phyloP scores from a whole-genome alignment of 2,113 vertebrate genomes.

The Gymnorhina tibicen region DNA sequence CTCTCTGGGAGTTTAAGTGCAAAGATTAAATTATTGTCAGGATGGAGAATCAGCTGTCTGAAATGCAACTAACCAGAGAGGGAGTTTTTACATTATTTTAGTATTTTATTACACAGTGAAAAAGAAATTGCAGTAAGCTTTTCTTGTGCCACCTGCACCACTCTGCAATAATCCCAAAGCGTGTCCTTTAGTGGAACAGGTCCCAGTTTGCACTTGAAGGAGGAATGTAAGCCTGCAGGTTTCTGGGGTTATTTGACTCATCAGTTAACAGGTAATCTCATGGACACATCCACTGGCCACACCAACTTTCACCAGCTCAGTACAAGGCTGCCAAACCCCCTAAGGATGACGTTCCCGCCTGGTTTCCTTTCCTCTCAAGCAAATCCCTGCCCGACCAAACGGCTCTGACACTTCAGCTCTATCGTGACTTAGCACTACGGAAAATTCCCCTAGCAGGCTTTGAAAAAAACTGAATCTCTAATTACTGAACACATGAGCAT shows the following conservation, averaged over 20 bases:
- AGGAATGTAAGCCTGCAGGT: background rate
- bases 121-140: background rate
- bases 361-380: background rate
- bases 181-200: background rate
- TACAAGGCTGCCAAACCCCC: background rate
- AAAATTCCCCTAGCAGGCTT: background rate
- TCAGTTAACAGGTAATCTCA: background rate
- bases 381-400: background rate
- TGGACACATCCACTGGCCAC: background rate
- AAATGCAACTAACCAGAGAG: background rate
- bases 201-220: background rate
- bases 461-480: background rate
- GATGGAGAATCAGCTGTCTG: background rate
- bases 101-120: background rate
- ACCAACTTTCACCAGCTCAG: background rate
- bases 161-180: background rate
- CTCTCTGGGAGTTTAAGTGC: background rate
- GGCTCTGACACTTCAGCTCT: no score
- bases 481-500: background rate
- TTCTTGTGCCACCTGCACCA: background rate
- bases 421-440: accelerated
- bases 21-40: background rate
- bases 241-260: background rate
- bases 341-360: background rate
- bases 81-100: background rate